Evolutionary conservation across 2,113 vertebrate genomes (phyloP), one percentile per base, ranked within the genome.

Genomic region (Thunnus thynnus): DNA sequence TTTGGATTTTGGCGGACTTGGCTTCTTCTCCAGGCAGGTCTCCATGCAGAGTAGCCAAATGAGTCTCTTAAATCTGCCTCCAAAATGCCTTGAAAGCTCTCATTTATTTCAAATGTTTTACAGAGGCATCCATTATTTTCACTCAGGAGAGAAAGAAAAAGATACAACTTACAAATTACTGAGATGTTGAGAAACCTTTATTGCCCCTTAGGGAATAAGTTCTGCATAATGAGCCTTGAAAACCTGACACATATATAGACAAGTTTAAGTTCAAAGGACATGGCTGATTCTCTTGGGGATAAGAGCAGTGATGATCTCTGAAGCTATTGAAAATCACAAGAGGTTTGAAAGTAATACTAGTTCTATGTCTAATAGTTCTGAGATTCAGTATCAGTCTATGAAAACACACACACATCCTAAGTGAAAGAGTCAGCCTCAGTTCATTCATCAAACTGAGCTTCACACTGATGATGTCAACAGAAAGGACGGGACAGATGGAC

Each of bases 401-500:
- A 63, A 62, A 55, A 57, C 30, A 13, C 5, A 5, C 5, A 5
- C 44, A 27, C 41, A 9, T 20, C 18, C 18, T 4, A 22, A 63
- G 13, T 20, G 30, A 67, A 55, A 20, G 30, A 10, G 54, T 66
- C 52, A 16, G 32, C 32, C 13, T 57, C 7, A 5, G 16, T 48
- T 72, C 13, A 58, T 72, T 58, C 30, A 9, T 70, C 76, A 51
- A 41, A 41, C 36, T 41, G 36, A 41, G 8, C 36, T 41, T 41
- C 36, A 41, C 36, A 8, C 36, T 9, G 36, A 41, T 41, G 36
- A 41, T 41, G 7, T 9, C 6, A 9, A 41, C 36, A 41, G 36
- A 30, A 14, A 63, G 51, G n/a, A 67, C 2, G 2, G 10, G 41
- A 64, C 58, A 74, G 77, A 84, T 52, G 57, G 61, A 54, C 5